Conservation (phyloP, 2,888 invertebrate genomes). For the Lasioglossum vierecki region DNA sequence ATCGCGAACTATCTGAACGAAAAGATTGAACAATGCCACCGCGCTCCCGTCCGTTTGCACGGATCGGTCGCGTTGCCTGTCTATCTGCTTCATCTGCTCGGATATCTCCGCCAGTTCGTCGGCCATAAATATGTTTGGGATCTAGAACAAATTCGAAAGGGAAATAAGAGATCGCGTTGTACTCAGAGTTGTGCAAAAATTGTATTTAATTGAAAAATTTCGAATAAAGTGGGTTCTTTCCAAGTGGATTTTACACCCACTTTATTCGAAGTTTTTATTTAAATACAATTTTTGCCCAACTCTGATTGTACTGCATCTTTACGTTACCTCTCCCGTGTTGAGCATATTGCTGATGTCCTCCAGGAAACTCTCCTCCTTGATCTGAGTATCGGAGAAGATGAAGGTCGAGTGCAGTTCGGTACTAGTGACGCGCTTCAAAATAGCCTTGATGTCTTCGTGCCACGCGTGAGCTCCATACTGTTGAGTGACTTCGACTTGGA, state of each 20-base stretch:
- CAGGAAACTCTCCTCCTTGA: constrained; percentile 96
- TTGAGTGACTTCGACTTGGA: constrained; percentile 94
- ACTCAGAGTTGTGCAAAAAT: too few relatives aligned
- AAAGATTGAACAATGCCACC: constrained; percentile 95
- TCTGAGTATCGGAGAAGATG: constrained; percentile 95
- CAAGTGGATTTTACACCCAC: too few relatives aligned
- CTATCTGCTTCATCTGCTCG: constrained; percentile 96
- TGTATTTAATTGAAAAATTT: too few relatives aligned
- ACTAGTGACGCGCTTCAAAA: constrained; percentile 91
- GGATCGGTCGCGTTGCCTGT: constrained; percentile 93
- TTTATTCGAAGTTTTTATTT: too few relatives aligned
- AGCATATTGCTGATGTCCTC: constrained; percentile 97
- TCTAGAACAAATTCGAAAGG: constrained; percentile 60
- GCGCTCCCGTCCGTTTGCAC: constrained; percentile 96
- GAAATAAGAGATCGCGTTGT: neutral
- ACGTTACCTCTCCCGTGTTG: constrained; percentile 92
- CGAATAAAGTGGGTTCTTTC: too few relatives aligned
- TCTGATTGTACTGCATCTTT: neutral
- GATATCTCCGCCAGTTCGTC: constrained; percentile 96
- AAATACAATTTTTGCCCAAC: too few relatives aligned
- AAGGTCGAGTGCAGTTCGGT: constrained; percentile 95
- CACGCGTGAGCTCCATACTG: constrained; percentile 93
- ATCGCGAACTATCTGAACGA: constrained; percentile 93
- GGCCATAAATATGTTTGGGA: constrained; percentile 93
- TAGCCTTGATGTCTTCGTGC: constrained; percentile 95